Conservation (phyloP, 1,140 invertebrate species). For the Ooceraea biroi region DNA sequence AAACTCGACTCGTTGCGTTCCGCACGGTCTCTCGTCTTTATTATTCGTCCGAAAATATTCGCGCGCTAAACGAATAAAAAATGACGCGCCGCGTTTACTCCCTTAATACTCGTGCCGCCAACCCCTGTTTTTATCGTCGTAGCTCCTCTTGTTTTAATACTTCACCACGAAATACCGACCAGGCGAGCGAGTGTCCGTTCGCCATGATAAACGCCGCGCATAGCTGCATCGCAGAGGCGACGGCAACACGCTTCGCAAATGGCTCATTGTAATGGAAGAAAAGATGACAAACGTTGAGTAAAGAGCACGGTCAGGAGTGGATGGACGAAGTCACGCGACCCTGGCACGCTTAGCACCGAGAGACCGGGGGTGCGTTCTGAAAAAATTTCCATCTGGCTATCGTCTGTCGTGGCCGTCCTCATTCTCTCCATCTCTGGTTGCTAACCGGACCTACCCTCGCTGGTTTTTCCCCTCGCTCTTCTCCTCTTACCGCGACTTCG, state of each 20-base stretch:
- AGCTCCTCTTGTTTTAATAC: conserved; percentile 11
- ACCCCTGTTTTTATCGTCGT: conserved; percentile 24
- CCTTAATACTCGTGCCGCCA: background rate
- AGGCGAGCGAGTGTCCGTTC: conserved; percentile 39
- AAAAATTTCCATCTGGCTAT: conserved; percentile 50
- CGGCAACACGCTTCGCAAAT: conserved; percentile 43
- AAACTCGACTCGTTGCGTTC: background rate
- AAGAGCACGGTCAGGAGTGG: conserved; percentile 53
- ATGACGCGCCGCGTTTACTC: conserved; percentile 27
- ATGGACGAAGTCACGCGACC: conserved; percentile 58
- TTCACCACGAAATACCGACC: conserved; percentile 59
- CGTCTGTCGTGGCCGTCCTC: conserved; percentile 15
- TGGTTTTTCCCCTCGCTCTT: background rate
- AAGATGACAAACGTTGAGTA: conserved; percentile 52
- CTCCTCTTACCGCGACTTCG: background rate
- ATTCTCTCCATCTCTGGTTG: conserved; percentile 34
- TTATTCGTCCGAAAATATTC: conserved; percentile 53
- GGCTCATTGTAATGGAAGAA: conserved; percentile 61
- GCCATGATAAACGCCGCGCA: conserved; percentile 57
- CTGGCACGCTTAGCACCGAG: background rate
- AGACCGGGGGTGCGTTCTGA: conserved; percentile 29
- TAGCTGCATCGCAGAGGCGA: conserved; percentile 34
- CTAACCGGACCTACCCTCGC: background rate
- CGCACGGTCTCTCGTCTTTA: conserved; percentile 44
- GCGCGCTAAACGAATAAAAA: conserved; percentile 50